Evolutionary conservation across 2,888 invertebrate species (phyloP).

Genomic region (Ochropleura leucogaster): DNA sequence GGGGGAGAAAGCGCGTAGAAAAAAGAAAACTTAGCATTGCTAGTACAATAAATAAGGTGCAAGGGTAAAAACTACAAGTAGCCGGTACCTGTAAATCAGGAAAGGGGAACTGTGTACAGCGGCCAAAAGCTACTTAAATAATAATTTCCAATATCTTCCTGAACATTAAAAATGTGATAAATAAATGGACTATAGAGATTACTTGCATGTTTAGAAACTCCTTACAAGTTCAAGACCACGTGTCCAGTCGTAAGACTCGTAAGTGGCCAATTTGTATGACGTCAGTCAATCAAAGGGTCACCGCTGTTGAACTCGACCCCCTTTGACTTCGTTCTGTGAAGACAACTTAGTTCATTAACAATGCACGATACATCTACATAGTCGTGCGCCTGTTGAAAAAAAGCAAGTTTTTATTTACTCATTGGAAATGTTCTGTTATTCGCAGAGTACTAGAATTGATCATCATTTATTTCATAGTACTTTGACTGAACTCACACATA

Average conservation of each 20-base stretch:
- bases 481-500: no score
- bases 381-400: neutral
- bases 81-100: no score
- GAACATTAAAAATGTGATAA: neutral
- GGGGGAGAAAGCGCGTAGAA: no score
- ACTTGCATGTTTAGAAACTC: neutral
- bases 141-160: neutral
- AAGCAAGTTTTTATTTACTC: neutral
- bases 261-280: slow-evolving; percentile 35
- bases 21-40: no score
- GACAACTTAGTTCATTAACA: neutral
- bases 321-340: neutral
- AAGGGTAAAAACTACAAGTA: no score
- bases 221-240: slow-evolving; percentile 14
- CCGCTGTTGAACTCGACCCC: slow-evolving; percentile 24
- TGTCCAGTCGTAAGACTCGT: neutral
- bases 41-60: no score
- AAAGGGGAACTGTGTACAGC: no score
- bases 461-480: neutral
- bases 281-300: slow-evolving; percentile 31
- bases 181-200: neutral
- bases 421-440: neutral
- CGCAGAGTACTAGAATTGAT: neutral
- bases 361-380: slow-evolving; percentile 7
- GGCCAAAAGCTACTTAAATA: no score